Evolutionary conservation across 2,113 vertebrate genomes (phyloP).

Genomic region (Lichenostomus cassidix): DNA sequence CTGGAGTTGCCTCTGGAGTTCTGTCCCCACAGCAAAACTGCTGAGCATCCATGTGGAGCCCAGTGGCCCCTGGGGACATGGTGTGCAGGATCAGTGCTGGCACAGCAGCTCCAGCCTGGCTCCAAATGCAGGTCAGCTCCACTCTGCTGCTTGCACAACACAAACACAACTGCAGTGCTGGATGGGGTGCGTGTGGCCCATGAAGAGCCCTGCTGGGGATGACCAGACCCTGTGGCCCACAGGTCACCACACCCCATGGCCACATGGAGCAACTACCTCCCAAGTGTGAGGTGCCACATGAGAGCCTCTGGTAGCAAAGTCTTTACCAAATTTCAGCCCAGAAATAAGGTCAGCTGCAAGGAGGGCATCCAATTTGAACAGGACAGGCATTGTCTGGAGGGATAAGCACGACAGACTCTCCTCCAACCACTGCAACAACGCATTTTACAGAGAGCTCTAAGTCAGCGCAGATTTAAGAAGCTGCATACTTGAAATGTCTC

Average conservation of each 20-base stretch:
- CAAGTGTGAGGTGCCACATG: accelerated
- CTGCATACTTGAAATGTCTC: neutral
- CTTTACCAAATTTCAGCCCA: neutral
- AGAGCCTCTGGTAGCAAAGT: neutral
- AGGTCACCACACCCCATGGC: neutral
- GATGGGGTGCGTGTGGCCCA: accelerated
- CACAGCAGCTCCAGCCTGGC: neutral
- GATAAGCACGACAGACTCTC: neutral
- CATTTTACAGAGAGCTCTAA: neutral
- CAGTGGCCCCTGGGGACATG: accelerated
- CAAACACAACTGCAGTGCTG: neutral
- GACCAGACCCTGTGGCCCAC: accelerated
- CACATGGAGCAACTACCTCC: accelerated
- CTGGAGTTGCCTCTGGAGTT: neutral
- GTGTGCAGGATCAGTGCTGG: neutral
- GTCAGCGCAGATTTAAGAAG: neutral
- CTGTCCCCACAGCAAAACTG: accelerated
- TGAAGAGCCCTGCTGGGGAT: accelerated
- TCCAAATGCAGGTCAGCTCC: neutral
- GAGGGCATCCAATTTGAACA: accelerated
- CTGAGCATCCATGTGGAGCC: neutral
- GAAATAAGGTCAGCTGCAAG: neutral
- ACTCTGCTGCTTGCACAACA: neutral
- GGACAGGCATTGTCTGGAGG: neutral
- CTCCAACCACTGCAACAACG: neutral